phyloP scores from a whole-genome alignment of 2,797 vertebrate genomes.

The Pipistrellus pygmaeus region DNA sequence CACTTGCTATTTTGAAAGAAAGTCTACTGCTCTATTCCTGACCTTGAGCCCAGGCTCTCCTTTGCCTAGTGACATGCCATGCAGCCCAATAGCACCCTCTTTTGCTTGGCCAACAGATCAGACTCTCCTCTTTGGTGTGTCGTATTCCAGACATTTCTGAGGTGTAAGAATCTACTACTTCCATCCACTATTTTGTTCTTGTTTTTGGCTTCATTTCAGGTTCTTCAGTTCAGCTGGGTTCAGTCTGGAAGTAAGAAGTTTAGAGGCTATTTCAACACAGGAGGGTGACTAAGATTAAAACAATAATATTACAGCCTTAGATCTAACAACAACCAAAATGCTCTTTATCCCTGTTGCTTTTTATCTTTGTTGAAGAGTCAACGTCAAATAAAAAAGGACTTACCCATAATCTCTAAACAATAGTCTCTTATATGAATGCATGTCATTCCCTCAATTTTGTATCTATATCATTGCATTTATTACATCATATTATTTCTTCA shows the following conservation, averaged over 20 bases:
- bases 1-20: background rate
- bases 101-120: background rate
- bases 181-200: constrained; percentile 1
- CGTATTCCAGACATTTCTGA: background rate
- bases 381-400: background rate
- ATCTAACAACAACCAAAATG: background rate
- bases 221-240: constrained; percentile 10
- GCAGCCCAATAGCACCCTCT: background rate
- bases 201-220: constrained; percentile 16
- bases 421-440: background rate
- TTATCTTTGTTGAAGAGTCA: constrained; percentile 31
- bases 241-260: background rate
- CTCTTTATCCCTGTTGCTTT: background rate
- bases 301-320: background rate
- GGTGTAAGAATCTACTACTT: constrained; percentile 24
- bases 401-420: background rate
- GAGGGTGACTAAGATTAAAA: constrained; percentile 21
- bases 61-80: background rate
- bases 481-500: background rate
- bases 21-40: background rate
- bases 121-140: background rate
- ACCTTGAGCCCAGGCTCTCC: background rate
- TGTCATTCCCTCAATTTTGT: background rate
- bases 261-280: constrained; percentile 2
- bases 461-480: background rate